Evolutionary conservation across 2,113 vertebrate genomes (phyloP).

Genomic region (Neolamprologus tretocephalus): DNA sequence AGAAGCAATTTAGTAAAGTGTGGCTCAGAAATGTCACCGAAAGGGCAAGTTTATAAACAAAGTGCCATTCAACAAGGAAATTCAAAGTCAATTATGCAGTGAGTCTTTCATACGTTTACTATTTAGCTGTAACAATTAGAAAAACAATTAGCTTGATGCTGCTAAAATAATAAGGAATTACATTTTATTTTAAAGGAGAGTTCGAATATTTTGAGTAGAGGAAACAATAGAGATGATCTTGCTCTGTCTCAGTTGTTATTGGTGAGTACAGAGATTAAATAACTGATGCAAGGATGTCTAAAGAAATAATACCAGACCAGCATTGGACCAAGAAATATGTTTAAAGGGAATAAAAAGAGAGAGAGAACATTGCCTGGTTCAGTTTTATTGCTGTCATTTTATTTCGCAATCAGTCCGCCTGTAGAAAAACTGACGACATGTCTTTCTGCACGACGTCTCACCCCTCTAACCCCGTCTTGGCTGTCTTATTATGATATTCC

Average conservation of each 20-base stretch:
- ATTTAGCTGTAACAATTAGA: not conserved
- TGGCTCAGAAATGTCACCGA: not conserved
- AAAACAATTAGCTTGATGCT: not conserved
- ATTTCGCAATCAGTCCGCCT: not conserved
- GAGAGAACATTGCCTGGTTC: not conserved
- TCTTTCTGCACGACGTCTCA: not conserved
- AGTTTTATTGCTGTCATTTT: not conserved
- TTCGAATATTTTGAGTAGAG: fast-evolving
- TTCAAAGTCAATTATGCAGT: not conserved
- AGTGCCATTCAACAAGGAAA: not conserved
- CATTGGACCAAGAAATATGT: no score
- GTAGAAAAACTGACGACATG: not conserved
- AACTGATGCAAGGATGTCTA: not conserved
- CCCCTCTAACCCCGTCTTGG: not conserved
- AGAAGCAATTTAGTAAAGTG: not conserved
- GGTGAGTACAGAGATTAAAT: not conserved
- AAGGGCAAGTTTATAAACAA: not conserved
- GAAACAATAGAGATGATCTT: not conserved
- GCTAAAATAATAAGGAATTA: not conserved
- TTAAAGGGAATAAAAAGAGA: not conserved
- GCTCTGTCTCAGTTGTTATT: not conserved
- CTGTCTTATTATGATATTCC: not conserved
- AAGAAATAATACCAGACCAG: not conserved
- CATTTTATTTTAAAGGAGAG: not conserved
- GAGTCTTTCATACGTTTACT: not conserved